Evolutionary conservation across 2,113 vertebrate genomes (phyloP).

Genomic region (Urocolius indicus): DNA sequence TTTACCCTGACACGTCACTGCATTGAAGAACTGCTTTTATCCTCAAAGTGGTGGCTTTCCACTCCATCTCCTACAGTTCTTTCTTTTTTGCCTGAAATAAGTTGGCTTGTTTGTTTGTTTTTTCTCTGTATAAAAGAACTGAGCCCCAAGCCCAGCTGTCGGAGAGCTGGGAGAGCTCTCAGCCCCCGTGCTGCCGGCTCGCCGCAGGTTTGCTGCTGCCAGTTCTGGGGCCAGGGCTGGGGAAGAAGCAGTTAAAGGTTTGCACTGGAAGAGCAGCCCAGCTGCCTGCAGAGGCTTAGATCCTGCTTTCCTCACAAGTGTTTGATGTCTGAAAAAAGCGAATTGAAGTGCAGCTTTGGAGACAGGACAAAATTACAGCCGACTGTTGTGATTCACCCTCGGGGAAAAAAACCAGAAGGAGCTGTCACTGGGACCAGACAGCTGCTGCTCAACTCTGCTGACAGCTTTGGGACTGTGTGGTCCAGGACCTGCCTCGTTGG

Average conservation of each 20-base stretch:
- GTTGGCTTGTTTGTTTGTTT: rapidly evolving
- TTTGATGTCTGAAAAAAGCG: neutral
- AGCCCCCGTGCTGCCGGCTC: rapidly evolving
- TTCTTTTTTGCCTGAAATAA: neutral
- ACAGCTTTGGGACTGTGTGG: neutral
- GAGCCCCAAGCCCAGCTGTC: neutral
- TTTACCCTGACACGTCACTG: neutral
- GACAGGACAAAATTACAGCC: neutral
- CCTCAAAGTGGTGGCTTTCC: neutral
- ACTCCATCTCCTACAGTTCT: neutral
- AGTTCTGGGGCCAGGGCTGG: neutral
- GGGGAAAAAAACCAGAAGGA: neutral
- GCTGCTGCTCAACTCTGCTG: neutral
- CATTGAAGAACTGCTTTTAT: neutral
- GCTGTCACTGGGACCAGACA: neutral
- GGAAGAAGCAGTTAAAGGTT: conserved; percentile 29
- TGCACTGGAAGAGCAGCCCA: neutral
- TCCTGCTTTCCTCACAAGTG: neutral
- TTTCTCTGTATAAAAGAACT: neutral
- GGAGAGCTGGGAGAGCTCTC: neutral
- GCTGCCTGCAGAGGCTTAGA: neutral
- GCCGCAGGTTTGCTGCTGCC: neutral
- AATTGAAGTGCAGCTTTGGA: neutral
- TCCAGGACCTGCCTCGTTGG: rapidly evolving
- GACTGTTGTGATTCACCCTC: neutral